These are phyloP conservation scores for Mythimna ferrago DNA, from an alignment of 2,888 invertebrate species.

Conservation along the genomic window DNA sequence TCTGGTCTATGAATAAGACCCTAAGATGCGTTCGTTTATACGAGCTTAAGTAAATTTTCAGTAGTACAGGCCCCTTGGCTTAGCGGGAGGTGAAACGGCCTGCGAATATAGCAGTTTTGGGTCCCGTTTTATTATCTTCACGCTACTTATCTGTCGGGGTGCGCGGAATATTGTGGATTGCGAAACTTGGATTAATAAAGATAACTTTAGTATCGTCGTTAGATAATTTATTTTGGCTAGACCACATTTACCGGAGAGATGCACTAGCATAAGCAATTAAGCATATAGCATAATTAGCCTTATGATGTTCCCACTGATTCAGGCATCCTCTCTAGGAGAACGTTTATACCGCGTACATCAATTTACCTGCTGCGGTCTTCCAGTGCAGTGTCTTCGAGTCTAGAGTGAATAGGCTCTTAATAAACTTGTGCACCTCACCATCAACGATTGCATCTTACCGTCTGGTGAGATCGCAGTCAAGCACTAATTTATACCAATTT, in stretches of 20 bases:
- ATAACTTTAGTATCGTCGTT: neutral
- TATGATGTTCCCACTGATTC: too few relatives aligned
- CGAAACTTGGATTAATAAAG: conserved; percentile 18
- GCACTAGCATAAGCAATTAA: too few relatives aligned
- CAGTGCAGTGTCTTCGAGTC: too few relatives aligned
- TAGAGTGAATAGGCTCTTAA: too few relatives aligned
- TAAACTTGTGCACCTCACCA: too few relatives aligned
- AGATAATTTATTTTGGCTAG: neutral
- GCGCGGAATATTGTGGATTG: conserved; percentile 31
- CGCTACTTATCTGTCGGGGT: conserved; percentile 26
- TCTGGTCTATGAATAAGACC: conserved; percentile 53
- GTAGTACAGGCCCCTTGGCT: conserved; percentile 58
- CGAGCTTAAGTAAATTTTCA: conserved; percentile 64
- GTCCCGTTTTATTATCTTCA: conserved; percentile 46
- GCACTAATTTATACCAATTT: too few relatives aligned
- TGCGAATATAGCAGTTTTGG: conserved; percentile 61
- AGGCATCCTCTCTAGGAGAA: too few relatives aligned
- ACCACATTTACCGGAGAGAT: neutral
- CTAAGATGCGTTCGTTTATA: conserved; percentile 61
- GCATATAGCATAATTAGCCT: too few relatives aligned
- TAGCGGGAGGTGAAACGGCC: conserved; percentile 56
- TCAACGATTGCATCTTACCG: too few relatives aligned
- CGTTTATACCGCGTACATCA: too few relatives aligned
- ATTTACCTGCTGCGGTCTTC: too few relatives aligned
- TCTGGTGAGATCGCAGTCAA: too few relatives aligned